Evolutionary conservation across 2,797 vertebrate genomes (phyloP), one percentile per base, ranked within the genome.

Genomic region (Acanthurus leucopareius): DNA sequence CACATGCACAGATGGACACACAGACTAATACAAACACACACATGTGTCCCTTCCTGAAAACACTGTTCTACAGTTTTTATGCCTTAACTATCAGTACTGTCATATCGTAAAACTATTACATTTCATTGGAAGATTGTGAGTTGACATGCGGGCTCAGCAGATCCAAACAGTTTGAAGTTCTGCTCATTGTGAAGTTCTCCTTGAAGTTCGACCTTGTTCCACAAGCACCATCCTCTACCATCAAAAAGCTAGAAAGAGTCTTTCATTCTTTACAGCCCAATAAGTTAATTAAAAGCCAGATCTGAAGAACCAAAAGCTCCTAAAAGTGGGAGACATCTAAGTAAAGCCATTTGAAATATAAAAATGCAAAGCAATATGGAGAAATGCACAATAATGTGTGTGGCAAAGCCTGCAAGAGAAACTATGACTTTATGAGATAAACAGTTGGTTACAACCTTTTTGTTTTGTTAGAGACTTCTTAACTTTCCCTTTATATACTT

Each of bases 1-100:
- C 45, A 79, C 78, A 82, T 44, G 56, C 58, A 82, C 75, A 83
- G 53, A 89, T 80, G 75, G 60, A 86, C 73, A 77, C 20, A 68
- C 16, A 10, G 25, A 80, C 69, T 79, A 22, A 83, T 61, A 82
- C 16, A 77, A 72, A 77, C 19, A 62, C 47, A 14, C 32, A 83
- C 65, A 83, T n/a, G 45, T 58, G 77, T 66, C 58, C 67, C 22
- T 53, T 52, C 54, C 48, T 85, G 52, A 49, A 63, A 84, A 66
- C 15, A 75, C 45, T 10, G 47, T 15, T 49, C 40, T 17, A 13
- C 15, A 14, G 4, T 63, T 49, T 53, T 11, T 3, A 20, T 40
- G 15, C 13, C 49, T 32, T 72, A 10, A 62, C 7, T 48, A 2
- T 10, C 11, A 32, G 28, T 3, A 32, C 28, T 1, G 0, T 32